Evolutionary conservation across 2,888 invertebrate genomes (phyloP).

Genomic region (Anoplius nigerrimus): DNA sequence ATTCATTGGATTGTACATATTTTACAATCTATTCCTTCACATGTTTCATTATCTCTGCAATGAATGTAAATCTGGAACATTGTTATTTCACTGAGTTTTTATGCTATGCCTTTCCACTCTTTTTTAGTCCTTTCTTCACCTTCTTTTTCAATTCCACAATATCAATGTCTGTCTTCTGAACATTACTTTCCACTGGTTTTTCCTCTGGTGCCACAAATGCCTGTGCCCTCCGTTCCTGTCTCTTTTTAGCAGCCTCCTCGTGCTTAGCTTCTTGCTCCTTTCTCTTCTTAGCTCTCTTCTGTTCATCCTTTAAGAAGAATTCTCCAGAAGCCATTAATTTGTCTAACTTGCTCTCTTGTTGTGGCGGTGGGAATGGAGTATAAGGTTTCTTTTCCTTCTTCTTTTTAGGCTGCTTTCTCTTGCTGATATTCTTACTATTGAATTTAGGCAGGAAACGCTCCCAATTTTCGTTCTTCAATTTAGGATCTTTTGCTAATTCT

Average conservation of each 20-base stretch:
- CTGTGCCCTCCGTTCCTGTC: slow-evolving; percentile 86
- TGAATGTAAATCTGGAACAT: not conserved
- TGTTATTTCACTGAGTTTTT: not conserved
- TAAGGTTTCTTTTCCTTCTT: slow-evolving; percentile 94
- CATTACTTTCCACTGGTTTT: slow-evolving; percentile 58
- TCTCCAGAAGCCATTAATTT: slow-evolving; percentile 95
- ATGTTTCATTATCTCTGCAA: not conserved
- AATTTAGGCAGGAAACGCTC: slow-evolving; percentile 97
- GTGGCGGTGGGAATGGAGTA: slow-evolving; percentile 98
- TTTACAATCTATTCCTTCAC: not conserved
- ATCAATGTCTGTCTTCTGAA: slow-evolving; percentile 77
- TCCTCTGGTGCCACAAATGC: slow-evolving; percentile 90
- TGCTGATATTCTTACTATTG: slow-evolving; percentile 90
- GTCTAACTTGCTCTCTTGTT: slow-evolving; percentile 94
- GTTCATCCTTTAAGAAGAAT: slow-evolving; percentile 94
- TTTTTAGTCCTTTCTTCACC: slow-evolving; percentile 79
- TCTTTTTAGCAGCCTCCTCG: slow-evolving; percentile 82
- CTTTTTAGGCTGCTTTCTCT: slow-evolving; percentile 91
- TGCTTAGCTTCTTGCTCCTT: slow-evolving; percentile 89
- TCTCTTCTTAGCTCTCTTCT: slow-evolving; percentile 82
- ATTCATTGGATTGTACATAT: not conserved
- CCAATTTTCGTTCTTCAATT: slow-evolving; percentile 95
- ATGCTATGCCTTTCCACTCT: slow-evolving; percentile 28
- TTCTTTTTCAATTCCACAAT: slow-evolving; percentile 85
- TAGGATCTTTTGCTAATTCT: slow-evolving; percentile 95